Evolutionary conservation across 2,888 invertebrate genomes (phyloP), one percentile per base, ranked within the genome.

Genomic region (Sipha maydis): DNA sequence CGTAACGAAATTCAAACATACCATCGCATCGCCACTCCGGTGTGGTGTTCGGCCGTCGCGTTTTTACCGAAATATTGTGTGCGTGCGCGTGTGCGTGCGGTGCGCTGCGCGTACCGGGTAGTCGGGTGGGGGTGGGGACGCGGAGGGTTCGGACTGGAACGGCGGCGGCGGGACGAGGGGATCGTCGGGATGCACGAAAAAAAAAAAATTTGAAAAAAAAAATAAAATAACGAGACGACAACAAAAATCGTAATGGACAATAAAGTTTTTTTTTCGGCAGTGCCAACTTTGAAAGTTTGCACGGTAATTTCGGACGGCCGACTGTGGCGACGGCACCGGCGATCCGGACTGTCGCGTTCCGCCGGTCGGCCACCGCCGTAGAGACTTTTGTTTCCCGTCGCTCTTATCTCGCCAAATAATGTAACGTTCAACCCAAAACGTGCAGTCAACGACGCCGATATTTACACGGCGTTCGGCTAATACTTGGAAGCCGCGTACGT

Each of bases 201-300:
- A 67, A 82, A 82, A 67, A 48, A 48, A 48, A 48, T 48, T 48
- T 9, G 28, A n/a, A 41, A 83, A 73, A 54, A 38, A 76, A 69
- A 54, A 73, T 56, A 67, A 7, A 84, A 48, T 14, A 48, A 14
- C 11, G 11, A 48, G 2, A 67, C 73, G 19, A 31, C 79, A 21
- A 61, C 78, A 28, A 56, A 76, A 61, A 48, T 14, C 48, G 48
- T 9, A 19, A 76, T 25, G 41, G 75, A 88, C 88, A 88, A 88
- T 88, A 88, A 88, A 88, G 88, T 88, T 88, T 75, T 86, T 83
- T 84, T 84, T 86, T 88, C 88, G 88, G 88, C 88, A 88, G 88
- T 88, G 88, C 88, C 88, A 88, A 88, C 88, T 88, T 88, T 88
- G 88, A 88, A 88, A 88, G 88, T 88, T 88, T 88, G 88, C 88